A percentile compares a stretch with the other conserved stretches of the same genome.
These are phyloP conservation scores for Elaphurus davidianus DNA, from an alignment of 2,113 vertebrate genomes.

Conservation along the genomic window DNA sequence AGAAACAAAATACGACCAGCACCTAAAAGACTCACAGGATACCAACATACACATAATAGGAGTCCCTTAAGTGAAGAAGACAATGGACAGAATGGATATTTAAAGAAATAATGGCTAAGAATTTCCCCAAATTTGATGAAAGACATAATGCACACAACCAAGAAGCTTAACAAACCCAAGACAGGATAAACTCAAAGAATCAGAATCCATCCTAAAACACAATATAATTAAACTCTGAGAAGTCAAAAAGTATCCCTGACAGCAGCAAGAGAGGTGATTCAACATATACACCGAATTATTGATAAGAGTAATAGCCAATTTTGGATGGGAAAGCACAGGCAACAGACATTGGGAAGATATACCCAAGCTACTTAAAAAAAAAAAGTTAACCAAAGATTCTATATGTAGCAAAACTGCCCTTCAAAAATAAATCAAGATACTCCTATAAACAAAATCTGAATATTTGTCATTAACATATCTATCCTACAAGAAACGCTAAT, in stretches of 20 bases:
- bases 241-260: neutral
- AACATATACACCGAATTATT: no score
- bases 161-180: neutral
- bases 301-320: neutral
- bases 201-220: neutral
- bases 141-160: neutral
- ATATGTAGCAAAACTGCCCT: neutral
- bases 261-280: neutral
- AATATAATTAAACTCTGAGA: neutral
- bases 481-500: neutral
- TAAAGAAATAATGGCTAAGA: neutral
- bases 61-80: neutral
- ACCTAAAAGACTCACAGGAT: neutral
- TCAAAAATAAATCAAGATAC: neutral
- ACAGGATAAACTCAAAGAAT: neutral
- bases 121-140: neutral
- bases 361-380: neutral
- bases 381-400: neutral
- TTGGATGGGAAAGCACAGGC: neutral
- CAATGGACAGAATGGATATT: neutral
- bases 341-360: neutral
- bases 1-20: neutral
- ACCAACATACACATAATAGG: neutral
- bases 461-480: neutral
- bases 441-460: neutral